A percentile compares a stretch with the other conserved stretches of the same genome.
Conservation (phyloP, 1,140 invertebrate species). For the Colletes gigas region DNA sequence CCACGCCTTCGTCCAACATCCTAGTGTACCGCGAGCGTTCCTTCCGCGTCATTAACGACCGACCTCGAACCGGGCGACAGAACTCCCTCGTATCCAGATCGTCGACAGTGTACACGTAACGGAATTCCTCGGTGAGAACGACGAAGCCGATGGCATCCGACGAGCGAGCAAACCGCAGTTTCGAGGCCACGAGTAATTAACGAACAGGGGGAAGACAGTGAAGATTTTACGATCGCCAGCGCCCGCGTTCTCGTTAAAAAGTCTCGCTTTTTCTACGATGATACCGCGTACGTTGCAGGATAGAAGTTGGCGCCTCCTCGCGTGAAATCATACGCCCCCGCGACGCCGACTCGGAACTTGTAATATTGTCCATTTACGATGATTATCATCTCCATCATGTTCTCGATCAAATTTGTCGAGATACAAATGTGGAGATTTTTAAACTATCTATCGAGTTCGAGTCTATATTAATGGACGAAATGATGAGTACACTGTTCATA, state of each 20-base stretch:
- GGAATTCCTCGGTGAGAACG: conserved; percentile 3
- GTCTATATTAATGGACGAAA: no score
- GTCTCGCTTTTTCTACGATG: neutral
- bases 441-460: no score
- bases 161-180: conserved; percentile 30
- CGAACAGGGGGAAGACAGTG: conserved; percentile 33
- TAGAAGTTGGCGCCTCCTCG: conserved; percentile 5
- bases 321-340: conserved; percentile 2
- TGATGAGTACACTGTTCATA: no score
- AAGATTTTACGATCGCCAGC: conserved; percentile 48
- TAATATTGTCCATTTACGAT: no score
- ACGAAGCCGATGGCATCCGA: conserved; percentile 34
- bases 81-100: conserved; percentile 18
- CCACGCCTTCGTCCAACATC: neutral
- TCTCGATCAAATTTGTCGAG: no score
- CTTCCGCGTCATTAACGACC: conserved; percentile 55
- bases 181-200: conserved; percentile 57
- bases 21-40: conserved; percentile 1
- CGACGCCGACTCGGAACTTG: conserved; percentile 17
- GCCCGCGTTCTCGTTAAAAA: conserved; percentile 50
- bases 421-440: no score
- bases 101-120: neutral
- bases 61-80: conserved; percentile 21
- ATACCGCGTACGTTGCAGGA: no score
- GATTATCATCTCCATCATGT: no score